Evolutionary conservation across 2,888 invertebrate species (phyloP).

Genomic region (Sphaeridia pumilis): DNA sequence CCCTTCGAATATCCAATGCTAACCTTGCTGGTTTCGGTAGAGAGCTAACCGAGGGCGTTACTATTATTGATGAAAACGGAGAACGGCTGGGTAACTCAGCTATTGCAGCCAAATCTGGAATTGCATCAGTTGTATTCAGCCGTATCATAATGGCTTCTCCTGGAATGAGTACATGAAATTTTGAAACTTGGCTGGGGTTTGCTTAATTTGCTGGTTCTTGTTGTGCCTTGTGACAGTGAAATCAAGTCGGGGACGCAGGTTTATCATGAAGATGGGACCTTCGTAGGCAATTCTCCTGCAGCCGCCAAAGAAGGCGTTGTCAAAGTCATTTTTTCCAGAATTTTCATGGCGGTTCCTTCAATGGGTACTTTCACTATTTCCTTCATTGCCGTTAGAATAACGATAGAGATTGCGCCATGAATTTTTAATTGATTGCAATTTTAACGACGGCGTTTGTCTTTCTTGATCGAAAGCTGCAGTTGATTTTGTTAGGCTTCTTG

Average conservation of each 20-base stretch:
- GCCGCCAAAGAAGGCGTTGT: constrained; percentile 47
- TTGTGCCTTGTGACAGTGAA: constrained; percentile 39
- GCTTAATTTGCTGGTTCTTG: neutral
- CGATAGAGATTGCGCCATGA: too few species aligned
- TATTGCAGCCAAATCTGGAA: constrained; percentile 66
- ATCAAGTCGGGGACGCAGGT: constrained; percentile 44
- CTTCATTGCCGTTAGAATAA: too few species aligned
- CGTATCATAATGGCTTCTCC: constrained; percentile 86
- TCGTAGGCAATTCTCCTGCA: constrained; percentile 42
- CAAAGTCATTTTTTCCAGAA: constrained; percentile 46
- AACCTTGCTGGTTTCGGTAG: too few species aligned
- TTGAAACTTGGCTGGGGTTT: constrained; percentile 4
- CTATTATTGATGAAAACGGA: constrained; percentile 65
- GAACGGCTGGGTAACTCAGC: constrained; percentile 52
- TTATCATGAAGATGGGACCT: constrained; percentile 42
- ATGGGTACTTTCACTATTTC: constrained; percentile 45
- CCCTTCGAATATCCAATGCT: too few species aligned
- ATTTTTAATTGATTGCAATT: too few species aligned
- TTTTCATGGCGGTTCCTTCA: constrained; percentile 46
- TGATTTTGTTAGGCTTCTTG: too few species aligned
- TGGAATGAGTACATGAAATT: constrained; percentile 67
- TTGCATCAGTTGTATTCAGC: constrained; percentile 75
- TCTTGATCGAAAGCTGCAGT: too few species aligned
- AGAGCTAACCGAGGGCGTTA: constrained; percentile 68
- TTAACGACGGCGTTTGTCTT: too few species aligned